Conservation (phyloP, 1,140 invertebrate species). For the Lasioglossum albipes region DNA sequence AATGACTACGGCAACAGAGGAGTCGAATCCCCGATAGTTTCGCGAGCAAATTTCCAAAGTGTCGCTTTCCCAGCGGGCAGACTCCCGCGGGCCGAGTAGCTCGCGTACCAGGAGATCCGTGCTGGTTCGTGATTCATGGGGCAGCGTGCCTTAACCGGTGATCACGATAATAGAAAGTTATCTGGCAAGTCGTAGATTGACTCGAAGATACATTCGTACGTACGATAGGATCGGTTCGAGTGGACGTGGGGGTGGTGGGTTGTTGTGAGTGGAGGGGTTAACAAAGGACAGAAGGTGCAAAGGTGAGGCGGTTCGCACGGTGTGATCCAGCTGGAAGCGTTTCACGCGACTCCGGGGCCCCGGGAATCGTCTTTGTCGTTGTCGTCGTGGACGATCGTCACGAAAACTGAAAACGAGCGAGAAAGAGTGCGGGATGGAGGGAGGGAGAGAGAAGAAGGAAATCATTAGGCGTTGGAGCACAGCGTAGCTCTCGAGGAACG, state of each 20-base stretch:
- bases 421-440: neutral
- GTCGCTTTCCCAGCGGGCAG: neutral
- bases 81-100: neutral
- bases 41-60: neutral
- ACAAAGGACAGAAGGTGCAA: constrained; percentile 35
- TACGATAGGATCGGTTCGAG: constrained; percentile 31
- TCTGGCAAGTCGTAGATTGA: constrained; percentile 37
- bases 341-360: constrained; percentile 10
- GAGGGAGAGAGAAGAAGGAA: constrained; percentile 54
- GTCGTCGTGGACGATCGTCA: constrained; percentile 27
- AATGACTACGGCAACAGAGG: no score
- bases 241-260: neutral
- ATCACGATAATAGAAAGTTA: constrained; percentile 49
- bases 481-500: constrained; percentile 72
- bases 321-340: constrained; percentile 35
- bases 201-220: constrained; percentile 20
- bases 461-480: constrained; percentile 69
- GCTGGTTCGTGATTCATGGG: constrained; percentile 41
- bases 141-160: constrained; percentile 13
- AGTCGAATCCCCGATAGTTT: no score
- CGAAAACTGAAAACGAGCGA: neutral
- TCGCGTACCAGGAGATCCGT: neutral
- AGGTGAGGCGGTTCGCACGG: constrained; percentile 34
- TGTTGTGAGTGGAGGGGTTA: neutral
- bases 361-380: constrained; percentile 7